Conservation (phyloP, 2,113 vertebrate genomes). For the Argyrosomus japonicus region DNA sequence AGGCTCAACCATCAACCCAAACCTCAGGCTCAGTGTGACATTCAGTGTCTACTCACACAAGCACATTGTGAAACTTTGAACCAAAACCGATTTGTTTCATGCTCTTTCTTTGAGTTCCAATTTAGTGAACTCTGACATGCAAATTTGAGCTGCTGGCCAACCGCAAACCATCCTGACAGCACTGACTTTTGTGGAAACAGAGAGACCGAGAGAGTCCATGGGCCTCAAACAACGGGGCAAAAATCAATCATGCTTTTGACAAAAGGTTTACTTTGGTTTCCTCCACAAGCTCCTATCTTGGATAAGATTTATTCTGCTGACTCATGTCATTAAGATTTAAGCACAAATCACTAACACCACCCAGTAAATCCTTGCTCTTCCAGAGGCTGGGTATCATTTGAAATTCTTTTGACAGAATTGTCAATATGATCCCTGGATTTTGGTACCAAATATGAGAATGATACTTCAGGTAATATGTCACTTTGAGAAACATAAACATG, state of each 20-base stretch:
- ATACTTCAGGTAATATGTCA: neutral
- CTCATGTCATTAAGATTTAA: too few relatives aligned
- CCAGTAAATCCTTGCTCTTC: too few relatives aligned
- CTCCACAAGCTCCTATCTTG: neutral
- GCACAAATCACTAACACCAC: too few relatives aligned
- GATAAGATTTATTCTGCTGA: neutral
- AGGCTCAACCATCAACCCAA: neutral
- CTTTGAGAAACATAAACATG: too few relatives aligned
- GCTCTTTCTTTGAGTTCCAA: neutral
- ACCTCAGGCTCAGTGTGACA: neutral
- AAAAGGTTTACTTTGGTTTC: neutral
- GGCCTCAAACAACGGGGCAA: too few relatives aligned
- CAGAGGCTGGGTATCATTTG: neutral
- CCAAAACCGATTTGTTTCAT: neutral
- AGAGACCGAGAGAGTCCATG: neutral
- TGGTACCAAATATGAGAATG: neutral
- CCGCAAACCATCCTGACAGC: neutral
- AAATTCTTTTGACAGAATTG: neutral
- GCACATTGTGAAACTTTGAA: neutral
- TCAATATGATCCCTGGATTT: neutral
- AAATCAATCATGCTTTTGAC: neutral
- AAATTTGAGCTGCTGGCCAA: neutral
- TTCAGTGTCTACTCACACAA: neutral
- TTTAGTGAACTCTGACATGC: neutral
- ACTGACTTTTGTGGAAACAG: neutral